Conservation (phyloP, 30 jellyfish, hydroid and myxozoan species). For the Catostylus mosaicus region DNA sequence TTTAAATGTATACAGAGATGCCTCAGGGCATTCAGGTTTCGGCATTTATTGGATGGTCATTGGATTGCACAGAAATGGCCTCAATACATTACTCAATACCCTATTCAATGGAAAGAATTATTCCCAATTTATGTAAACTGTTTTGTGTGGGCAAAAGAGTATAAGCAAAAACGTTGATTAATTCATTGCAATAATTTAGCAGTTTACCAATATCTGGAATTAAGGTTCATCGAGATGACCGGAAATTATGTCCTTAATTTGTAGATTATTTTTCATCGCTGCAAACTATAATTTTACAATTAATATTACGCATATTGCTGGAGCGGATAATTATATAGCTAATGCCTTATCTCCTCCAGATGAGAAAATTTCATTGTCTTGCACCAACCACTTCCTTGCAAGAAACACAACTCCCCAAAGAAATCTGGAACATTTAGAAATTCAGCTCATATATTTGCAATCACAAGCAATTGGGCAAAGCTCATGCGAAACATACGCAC, state of each 20-base stretch:
- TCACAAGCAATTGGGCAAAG: not conserved
- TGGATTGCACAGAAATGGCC: slow-evolving; percentile 28
- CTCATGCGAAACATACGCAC: not conserved
- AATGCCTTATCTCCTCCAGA: not conserved
- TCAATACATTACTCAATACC: not conserved
- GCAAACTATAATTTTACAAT: not conserved
- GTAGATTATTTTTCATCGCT: not conserved
- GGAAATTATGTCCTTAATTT: not conserved
- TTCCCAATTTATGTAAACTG: slow-evolving; percentile 17
- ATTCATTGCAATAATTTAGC: slow-evolving; percentile 16
- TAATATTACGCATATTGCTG: not conserved
- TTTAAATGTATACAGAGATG: not conserved
- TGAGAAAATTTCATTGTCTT: not conserved
- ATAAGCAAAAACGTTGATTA: not conserved
- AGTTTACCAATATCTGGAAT: not conserved
- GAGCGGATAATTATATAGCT: not conserved
- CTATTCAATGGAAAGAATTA: slow-evolving; percentile 26
- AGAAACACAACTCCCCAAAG: not conserved
- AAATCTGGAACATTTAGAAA: not conserved
- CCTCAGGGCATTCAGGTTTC: slow-evolving; percentile 16
- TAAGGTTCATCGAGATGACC: not conserved
- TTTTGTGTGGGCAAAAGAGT: not conserved
- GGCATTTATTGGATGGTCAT: not conserved
- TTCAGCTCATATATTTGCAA: not conserved
- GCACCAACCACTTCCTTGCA: not conserved